Evolutionary conservation across 2,113 vertebrate species (phyloP), one percentile per base, ranked within the genome.

Genomic region (Holacanthus passer): DNA sequence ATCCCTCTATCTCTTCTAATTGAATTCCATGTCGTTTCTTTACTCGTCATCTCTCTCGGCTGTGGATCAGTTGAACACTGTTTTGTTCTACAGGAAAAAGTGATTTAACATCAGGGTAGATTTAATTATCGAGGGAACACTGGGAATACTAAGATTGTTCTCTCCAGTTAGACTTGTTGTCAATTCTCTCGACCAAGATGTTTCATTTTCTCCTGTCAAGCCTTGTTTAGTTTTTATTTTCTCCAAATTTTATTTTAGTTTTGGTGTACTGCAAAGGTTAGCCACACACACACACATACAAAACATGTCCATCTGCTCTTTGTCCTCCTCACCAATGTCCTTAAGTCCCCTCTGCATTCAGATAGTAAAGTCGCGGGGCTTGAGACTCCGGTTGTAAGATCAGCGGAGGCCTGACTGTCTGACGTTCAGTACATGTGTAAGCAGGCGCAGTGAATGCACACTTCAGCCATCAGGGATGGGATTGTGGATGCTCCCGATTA

Each of bases 391-490:
- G 7, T 20, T 81, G 78, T 39, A 22, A 31, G 78, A 81, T 77
- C 37, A 81, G 67, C 2, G 20, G 32, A 73, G 55, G 39, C 39
- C 68, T 32, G 29, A 35, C 11, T 13, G 14, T 67, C 35, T 62
- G 73, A 66, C 19, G 31, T 69, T 62, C 78, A 77, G n/a, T 70
- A 67, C 78, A 77, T 4, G 55, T 81, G 62, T 77, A 81, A 81
- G 68, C 37, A 63, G 32, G 43, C 52, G 16, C 77, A 39, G 39
- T 48, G n/a, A 81, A 66, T 73, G 78, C 24, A 27, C 24, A 20
- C 37, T 53, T 72, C 45, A 77, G 43, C 52, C 67, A 41, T 56
- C 55, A 22, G 62, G 55, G 43, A 60, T 14, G 0, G 43, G 47
- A 85, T 77, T 71, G 60, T 45, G 52, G 50, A 70, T 79, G 65